These are phyloP conservation scores for Drepana falcataria DNA, from an alignment of 2,888 invertebrate genomes.

Conservation along the genomic window DNA sequence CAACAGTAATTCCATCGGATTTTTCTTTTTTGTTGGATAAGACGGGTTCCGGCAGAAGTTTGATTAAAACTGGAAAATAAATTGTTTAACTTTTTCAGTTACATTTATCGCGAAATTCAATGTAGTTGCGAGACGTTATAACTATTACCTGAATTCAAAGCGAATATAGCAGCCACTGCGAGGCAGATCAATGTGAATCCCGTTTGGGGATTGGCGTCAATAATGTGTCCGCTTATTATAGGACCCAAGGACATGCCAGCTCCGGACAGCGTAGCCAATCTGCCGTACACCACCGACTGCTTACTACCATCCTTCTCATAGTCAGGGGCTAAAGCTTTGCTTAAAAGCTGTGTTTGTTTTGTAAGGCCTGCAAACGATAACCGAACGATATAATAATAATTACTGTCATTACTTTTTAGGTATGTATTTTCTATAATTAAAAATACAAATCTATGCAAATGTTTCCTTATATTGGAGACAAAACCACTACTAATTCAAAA, in stretches of 20 bases:
- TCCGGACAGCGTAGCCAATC: constrained; percentile 77
- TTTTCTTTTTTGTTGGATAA: constrained; percentile 2
- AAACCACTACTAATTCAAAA: too few relatives aligned
- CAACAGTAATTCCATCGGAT: constrained; percentile 5
- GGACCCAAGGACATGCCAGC: constrained; percentile 82
- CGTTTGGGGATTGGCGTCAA: constrained; percentile 54
- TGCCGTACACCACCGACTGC: constrained; percentile 74
- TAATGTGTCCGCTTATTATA: constrained; percentile 79
- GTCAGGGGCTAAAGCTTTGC: constrained; percentile 80
- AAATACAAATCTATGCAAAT: too few relatives aligned
- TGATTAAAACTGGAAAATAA: constrained; percentile 33
- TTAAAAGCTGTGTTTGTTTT: constrained; percentile 81
- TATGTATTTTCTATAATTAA: too few relatives aligned
- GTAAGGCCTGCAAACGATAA: constrained; percentile 65
- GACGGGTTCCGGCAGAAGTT: constrained; percentile 22
- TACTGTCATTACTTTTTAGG: too few relatives aligned
- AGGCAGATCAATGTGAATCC: constrained; percentile 72
- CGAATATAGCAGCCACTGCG: constrained; percentile 26
- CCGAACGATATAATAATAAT: too few relatives aligned
- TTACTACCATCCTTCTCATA: constrained; percentile 54
- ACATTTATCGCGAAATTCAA: neutral
- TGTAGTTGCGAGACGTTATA: too few relatives aligned
- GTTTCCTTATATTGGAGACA: too few relatives aligned
- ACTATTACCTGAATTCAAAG: constrained; percentile 31
- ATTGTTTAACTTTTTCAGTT: neutral